Conservation (phyloP, 2,113 vertebrate species). For the Scolopax mira region DNA sequence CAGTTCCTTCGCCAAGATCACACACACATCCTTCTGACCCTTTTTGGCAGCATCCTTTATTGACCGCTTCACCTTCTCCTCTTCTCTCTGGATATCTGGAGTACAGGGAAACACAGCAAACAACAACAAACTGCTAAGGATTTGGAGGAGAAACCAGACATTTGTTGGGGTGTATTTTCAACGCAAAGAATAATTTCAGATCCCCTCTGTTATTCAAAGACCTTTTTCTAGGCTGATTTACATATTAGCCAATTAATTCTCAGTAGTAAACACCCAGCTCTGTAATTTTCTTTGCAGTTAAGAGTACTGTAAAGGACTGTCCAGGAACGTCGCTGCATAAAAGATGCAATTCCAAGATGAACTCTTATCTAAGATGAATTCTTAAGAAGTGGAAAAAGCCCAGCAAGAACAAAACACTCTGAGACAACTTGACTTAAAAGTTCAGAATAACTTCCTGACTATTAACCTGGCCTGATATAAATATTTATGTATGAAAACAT, state of each 20-base stretch:
- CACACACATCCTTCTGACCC: slow-evolving; percentile 91
- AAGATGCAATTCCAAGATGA: no score
- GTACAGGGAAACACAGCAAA: background rate
- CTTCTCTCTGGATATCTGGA: slow-evolving; percentile 94
- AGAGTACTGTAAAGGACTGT: background rate
- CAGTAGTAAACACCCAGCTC: background rate
- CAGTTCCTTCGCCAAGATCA: slow-evolving; percentile 93
- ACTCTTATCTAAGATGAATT: background rate
- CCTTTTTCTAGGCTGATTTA: background rate
- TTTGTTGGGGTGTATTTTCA: background rate
- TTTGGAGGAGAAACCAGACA: background rate
- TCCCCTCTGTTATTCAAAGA: background rate
- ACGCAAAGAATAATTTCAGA: background rate
- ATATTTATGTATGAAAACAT: background rate
- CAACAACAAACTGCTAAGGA: background rate
- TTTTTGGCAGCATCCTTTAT: slow-evolving; percentile 97
- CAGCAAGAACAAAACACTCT: background rate
- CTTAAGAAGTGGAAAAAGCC: background rate
- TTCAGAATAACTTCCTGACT: background rate
- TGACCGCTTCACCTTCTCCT: slow-evolving; percentile 95
- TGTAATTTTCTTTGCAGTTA: background rate
- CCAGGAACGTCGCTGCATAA: background rate
- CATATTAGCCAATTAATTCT: background rate
- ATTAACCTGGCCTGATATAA: background rate
- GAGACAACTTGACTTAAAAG: background rate